Evolutionary conservation across 30 jellyfish, hydroid and myxozoan genomes (phyloP), one percentile per base, ranked within the genome.

Genomic region (Chrysaora quinquecirrha): DNA sequence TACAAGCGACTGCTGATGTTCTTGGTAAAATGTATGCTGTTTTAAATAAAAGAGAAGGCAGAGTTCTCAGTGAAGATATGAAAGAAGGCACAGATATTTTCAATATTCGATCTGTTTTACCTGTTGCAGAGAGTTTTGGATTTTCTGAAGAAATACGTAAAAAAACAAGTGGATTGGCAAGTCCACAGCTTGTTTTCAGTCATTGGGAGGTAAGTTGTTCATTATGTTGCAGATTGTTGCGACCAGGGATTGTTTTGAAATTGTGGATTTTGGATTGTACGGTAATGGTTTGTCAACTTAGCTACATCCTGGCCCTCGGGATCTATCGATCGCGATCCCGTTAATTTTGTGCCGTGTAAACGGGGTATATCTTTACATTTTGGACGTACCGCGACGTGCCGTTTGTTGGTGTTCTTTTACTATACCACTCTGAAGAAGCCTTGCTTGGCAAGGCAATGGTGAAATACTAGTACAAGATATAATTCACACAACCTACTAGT

Each of bases 51-150:
- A 82, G 99, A 64, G 94, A 76, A 66, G 99, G 99, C 38, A 76
- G 91, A 48, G 91, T 95, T 19, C 65, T 95, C 1, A 80, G 68
- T 30, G 99, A 95, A 64, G 97, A 95, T 23, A 73, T 95, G 96
- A 88, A 81, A 52, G 99, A 95, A 69, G 99, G 99, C 49, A 71
- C 99, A 9, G 99, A 95, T 60, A 89, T 95, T 73, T 95, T 95
- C 72, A 76, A 80, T 27, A 80, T 95, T 11, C 48, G 84, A 0
- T 97, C 99, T 29, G 89, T 71, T 25, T 74, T 95, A 50, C 99
- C 99, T 3, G 99, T 95, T 38, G 97, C 98, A 14, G 99, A 95
- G 47, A 87, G 97, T 66, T 95, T 95, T 71, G 99, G 99, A n/a
- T 89, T 95, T 73, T 96, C 97, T 64, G 99, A 95, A 70, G 99